Conservation (phyloP, 2,888 invertebrate species). For the Nasonovia ribisnigri region DNA sequence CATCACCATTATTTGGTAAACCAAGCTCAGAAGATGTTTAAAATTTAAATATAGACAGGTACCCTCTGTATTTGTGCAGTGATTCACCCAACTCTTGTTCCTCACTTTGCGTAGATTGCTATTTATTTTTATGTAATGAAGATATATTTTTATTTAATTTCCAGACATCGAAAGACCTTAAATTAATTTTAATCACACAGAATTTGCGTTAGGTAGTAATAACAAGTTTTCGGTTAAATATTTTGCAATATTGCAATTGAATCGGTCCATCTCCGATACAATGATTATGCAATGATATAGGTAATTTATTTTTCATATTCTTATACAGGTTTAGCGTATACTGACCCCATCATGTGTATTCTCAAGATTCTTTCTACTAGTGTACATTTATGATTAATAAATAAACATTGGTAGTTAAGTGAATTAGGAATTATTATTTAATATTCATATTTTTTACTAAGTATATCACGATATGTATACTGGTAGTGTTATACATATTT, state of each 20-base stretch:
- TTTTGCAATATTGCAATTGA: conserved; percentile 28
- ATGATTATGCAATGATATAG: conserved; percentile 30
- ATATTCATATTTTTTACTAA: background rate
- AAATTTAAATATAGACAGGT: background rate
- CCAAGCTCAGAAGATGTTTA: background rate
- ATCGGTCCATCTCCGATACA: conserved; percentile 9
- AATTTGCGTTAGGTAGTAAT: background rate
- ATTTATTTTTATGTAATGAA: background rate
- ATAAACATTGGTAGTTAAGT: background rate
- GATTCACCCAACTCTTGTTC: background rate
- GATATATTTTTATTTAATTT: background rate
- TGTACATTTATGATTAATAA: background rate
- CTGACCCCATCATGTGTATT: background rate
- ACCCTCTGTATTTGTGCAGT: background rate
- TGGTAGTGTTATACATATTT: background rate
- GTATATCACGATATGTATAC: background rate
- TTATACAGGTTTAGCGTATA: background rate
- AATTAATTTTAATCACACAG: background rate
- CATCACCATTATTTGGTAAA: background rate
- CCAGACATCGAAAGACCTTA: background rate
- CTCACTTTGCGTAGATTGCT: background rate
- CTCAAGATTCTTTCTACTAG: background rate
- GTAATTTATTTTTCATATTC: conserved; percentile 19
- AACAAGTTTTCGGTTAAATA: conserved; percentile 30
- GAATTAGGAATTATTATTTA: background rate